Conservation (phyloP, 1,140 invertebrate genomes). For the Potamilus streckersoni region DNA sequence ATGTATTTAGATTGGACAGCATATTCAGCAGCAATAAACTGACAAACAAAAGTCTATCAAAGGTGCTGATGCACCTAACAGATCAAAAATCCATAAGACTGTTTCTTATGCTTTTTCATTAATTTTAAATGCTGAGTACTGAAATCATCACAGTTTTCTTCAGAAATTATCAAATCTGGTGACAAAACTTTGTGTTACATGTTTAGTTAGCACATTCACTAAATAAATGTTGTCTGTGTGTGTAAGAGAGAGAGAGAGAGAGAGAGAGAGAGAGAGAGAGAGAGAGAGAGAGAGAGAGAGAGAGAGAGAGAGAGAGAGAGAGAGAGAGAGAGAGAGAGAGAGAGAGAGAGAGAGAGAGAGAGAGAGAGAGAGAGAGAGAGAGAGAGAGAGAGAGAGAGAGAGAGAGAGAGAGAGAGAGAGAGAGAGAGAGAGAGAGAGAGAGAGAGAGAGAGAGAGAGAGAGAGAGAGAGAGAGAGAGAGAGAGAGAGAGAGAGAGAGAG, state of each 20-base stretch:
- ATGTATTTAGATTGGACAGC: no score
- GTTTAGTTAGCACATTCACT: no score
- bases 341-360: conserved; percentile 10
- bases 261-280: conserved; percentile 11
- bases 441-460: conserved; percentile 11
- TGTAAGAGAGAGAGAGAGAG: conserved; percentile 17
- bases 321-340: conserved; percentile 20
- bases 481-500: conserved; percentile 10
- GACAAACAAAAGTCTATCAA: no score
- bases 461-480: conserved; percentile 22
- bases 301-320: conserved; percentile 10
- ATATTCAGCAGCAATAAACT: no score
- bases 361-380: conserved; percentile 24
- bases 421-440: conserved; percentile 19
- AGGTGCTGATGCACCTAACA: no score
- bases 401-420: conserved; percentile 21
- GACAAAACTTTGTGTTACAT: no score
- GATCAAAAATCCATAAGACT: no score
- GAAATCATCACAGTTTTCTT: no score
- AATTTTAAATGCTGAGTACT: no score
- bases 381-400: conserved; percentile 10
- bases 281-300: conserved; percentile 22
- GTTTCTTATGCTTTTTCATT: no score
- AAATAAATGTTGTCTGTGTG: no score
- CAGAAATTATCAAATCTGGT: no score